phyloP scores from a whole-genome alignment of 2,888 invertebrate species.

The Rotaria magnacalcarata region DNA sequence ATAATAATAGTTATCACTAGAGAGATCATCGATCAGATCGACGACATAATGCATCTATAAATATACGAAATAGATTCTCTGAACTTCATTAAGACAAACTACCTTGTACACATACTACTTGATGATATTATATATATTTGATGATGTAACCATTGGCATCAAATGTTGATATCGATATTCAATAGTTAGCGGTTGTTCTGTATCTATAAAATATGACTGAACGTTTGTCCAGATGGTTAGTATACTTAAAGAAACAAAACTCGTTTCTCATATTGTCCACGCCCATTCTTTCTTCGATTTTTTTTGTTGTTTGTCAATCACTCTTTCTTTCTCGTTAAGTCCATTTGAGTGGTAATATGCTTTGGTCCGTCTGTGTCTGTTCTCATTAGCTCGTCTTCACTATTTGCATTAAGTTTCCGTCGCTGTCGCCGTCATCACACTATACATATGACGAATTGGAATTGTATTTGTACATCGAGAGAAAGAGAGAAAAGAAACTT shows the following conservation, averaged over 20 bases:
- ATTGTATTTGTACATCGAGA: not conserved
- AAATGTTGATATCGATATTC: not conserved
- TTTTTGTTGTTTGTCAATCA: not conserved
- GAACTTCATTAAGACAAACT: not conserved
- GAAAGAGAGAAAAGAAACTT: not conserved
- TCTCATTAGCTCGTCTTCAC: slow-evolving; percentile 29
- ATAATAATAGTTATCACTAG: not conserved
- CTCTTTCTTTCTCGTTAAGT: slow-evolving; percentile 5
- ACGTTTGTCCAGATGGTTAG: not conserved
- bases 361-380: not conserved
- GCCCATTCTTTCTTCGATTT: not conserved
- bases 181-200: not conserved
- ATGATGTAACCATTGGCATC: not conserved
- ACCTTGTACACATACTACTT: not conserved
- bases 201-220: not conserved
- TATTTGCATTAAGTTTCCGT: slow-evolving; percentile 29
- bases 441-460: not conserved
- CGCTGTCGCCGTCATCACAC: not conserved
- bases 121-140: not conserved
- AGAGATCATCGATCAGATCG: not conserved
- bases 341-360: slow-evolving; percentile 18
- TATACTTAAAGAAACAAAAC: not conserved
- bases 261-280: not conserved
- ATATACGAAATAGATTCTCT: not conserved
- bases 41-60: not conserved